Evolutionary conservation across 1,140 invertebrate genomes (phyloP), one percentile per base, ranked within the genome.

Genomic region (Drosophila varians): DNA sequence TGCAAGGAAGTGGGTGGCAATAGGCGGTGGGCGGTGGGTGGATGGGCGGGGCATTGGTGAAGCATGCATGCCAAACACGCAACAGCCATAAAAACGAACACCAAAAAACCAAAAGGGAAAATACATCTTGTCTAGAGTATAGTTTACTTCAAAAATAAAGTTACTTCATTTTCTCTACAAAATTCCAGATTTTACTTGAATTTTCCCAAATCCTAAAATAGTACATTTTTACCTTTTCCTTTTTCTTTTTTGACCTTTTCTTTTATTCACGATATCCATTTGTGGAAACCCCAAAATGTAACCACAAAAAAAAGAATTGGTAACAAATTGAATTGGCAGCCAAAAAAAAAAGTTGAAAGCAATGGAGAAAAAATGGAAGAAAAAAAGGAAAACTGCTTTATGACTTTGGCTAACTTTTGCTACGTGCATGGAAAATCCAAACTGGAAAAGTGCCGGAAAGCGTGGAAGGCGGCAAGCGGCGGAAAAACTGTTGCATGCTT

Each of bases 41-140:
- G 34, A n/a, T 38, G 38, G 12, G 47, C 48, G 66, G 46, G 31
- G 55, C 55, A 55, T 40, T 62, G 72, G 80, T 84, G 80, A 84
- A 56, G 82, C 80, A 84, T 82, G 79, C 79, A 82, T 73, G 66
- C 58, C 82, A 86, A 72, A 84, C 80, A 84, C 82, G 80, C 80
- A 68, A 84, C 73, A 74, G 76, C 72, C 62, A 84, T 84, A 84
- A 84, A 84, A 86, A 72, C 79, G 51, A 60, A 58, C 60, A 78
- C 31, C 54, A 4, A 11, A 28, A 31, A n/a, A 54, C 18, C 31
- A 25, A 47, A 40, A 73, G 76, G 3, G n/a, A 31, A 31, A 31
- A 3, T 7, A 7, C 11, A 11, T 31, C n/a, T 31, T 11, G 2
- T 11, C 11, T 31, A 3, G n/a, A 28, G 26, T 28, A 28, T 9